A percentile compares a stretch with the other conserved stretches of the same genome.
These are phyloP conservation scores for Oxyruncus cristatus DNA, from an alignment of 2,113 vertebrate species.

Conservation along the genomic window DNA sequence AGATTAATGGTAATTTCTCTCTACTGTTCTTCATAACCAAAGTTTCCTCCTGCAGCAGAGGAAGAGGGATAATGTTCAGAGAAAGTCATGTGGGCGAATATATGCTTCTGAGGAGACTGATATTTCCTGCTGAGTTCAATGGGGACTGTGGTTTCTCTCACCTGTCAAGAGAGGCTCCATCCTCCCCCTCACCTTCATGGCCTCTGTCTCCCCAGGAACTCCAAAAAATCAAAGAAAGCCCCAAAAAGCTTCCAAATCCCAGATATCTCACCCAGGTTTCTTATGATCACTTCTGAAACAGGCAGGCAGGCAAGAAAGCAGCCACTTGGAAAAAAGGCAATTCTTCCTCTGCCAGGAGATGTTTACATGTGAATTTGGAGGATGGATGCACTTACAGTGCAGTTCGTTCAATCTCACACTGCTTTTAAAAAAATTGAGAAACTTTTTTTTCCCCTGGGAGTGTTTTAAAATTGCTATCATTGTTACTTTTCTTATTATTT, in stretches of 20 bases:
- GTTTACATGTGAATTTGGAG: neutral
- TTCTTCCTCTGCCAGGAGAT: neutral
- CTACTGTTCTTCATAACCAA: neutral
- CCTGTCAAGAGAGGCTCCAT: neutral
- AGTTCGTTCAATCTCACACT: neutral
- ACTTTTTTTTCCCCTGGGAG: neutral
- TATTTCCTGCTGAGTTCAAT: neutral
- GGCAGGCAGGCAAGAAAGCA: neutral
- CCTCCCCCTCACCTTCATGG: fast-evolving
- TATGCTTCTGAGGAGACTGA: fast-evolving
- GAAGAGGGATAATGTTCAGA: neutral
- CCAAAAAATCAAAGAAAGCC: neutral
- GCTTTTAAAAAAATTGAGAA: neutral
- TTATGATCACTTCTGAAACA: neutral
- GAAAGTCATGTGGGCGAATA: neutral
- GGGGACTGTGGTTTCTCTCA: neutral
- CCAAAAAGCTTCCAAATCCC: neutral
- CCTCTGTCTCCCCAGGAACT: neutral
- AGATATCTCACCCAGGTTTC: neutral
- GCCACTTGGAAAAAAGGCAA: constrained; percentile 12
- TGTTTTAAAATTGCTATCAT: constrained; percentile 15
- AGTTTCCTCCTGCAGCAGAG: neutral
- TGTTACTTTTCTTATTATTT: constrained; percentile 40
- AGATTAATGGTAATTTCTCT: constrained; percentile 27
- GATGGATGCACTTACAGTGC: constrained; percentile 10